These are phyloP conservation scores for Seira sanloemensis DNA, from an alignment of 2,888 invertebrate species.

Conservation along the genomic window DNA sequence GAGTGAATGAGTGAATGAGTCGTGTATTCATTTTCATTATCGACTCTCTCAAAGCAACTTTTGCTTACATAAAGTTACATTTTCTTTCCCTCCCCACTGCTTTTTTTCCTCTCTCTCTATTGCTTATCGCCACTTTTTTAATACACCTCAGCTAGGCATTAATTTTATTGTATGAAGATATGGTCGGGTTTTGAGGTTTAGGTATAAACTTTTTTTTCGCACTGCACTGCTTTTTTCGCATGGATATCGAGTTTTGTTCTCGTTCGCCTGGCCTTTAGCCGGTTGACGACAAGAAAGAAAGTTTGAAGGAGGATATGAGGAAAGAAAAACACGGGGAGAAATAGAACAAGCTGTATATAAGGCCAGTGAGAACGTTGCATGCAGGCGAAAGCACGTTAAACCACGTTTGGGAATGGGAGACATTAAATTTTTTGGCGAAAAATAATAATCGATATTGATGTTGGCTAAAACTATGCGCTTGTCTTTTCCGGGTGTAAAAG, in stretches of 20 bases:
- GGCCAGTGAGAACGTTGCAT: not conserved
- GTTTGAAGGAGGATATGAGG: not conserved
- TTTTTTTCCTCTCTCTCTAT: not conserved
- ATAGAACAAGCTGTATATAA: constrained; percentile 7
- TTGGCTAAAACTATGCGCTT: too few species aligned
- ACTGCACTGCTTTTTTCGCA: constrained; percentile 1
- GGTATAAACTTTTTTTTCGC: not conserved
- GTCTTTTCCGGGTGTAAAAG: not conserved
- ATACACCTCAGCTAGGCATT: not conserved
- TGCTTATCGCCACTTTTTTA: not conserved
- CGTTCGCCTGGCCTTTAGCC: constrained; percentile 8
- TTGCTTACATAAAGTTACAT: not conserved
- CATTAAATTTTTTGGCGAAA: not conserved
- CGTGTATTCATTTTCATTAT: not conserved
- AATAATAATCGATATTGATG: not conserved
- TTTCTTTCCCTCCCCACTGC: not conserved
- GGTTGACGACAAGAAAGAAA: constrained; percentile 30
- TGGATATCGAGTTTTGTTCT: not conserved
- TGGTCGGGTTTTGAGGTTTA: not conserved
- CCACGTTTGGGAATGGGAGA: not conserved
- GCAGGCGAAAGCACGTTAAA: not conserved
- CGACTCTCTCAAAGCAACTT: not conserved
- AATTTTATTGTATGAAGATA: not conserved
- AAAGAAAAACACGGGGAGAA: not conserved
- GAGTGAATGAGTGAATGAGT: not conserved